Conservation (phyloP, 1,140 invertebrate species). For the Polypedilum pembai region DNA sequence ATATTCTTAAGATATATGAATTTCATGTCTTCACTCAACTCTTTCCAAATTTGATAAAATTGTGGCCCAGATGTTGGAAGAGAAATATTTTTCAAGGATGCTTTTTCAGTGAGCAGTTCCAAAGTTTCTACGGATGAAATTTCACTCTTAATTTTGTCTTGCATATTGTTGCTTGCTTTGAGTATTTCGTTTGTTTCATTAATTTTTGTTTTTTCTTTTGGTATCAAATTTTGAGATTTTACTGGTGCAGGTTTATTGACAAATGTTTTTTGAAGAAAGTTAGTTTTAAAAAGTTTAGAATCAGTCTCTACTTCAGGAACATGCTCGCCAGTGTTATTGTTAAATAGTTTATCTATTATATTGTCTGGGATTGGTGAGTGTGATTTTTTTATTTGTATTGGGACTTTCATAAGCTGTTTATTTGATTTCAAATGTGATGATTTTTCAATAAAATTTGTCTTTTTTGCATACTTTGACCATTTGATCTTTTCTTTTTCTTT, state of each 20-base stretch:
- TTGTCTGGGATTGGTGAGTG: not conserved
- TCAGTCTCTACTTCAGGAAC: not conserved
- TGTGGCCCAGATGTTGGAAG: not conserved
- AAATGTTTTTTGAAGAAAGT: not conserved
- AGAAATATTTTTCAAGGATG: not conserved
- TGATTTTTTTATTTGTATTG: not conserved
- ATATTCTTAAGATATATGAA: not conserved
- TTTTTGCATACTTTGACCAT: not conserved
- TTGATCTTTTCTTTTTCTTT: not conserved
- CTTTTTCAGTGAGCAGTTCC: too few relatives aligned
- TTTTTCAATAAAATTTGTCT: not conserved
- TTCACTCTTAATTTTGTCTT: not conserved
- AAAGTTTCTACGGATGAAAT: not conserved
- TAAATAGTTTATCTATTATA: not conserved
- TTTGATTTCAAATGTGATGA: not conserved
- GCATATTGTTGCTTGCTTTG: not conserved
- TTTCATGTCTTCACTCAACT: not conserved
- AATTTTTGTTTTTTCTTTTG: not conserved
- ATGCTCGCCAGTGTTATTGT: conserved; percentile 9
- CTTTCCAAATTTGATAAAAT: not conserved
- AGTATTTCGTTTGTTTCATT: not conserved
- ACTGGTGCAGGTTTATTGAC: not conserved
- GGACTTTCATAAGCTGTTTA: not conserved
- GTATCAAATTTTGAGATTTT: not conserved
- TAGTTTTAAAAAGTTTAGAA: not conserved